Evolutionary conservation across 2,888 invertebrate genomes (phyloP), one percentile per base, ranked within the genome.

Genomic region (Ctenicera cuprea): DNA sequence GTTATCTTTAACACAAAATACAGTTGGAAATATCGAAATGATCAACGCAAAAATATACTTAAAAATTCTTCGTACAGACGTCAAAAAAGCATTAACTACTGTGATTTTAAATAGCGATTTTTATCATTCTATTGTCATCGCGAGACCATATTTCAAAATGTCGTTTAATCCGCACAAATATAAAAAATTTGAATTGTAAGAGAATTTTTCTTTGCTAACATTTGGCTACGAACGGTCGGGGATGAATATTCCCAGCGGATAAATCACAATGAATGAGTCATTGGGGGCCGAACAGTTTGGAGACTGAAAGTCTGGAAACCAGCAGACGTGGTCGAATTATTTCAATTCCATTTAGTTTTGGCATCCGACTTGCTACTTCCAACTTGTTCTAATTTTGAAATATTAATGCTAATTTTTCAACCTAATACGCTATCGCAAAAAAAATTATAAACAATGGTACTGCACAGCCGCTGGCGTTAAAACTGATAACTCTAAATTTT

Each of bases 171-270:
- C 12, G 14, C n/a, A 1, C 5, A 57, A 16, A 57, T 5, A 30
- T 5, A 54, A 57, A 57, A 16, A 33, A 54, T 3, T 12, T 33
- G 33, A 57, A 4, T 50, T 11, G 18, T 5, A 50, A 20, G 5
- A 22, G 3, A 22, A 50, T 50, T 50, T 50, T 11, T 22, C 50
- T 3, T 57, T 37, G 33, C 3, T 14, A 33, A 16, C 33, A 57
- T 57, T 57, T 57, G 57, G 37, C 30, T 37, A 33, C 30, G 33
- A 57, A 57, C 7, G n/a, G 57, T 7, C 37, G 59, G 59, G 54
- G 54, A 54, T 41, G 59, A 59, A 59, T 59, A 59, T 59, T 59
- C 38, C 59, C 59, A n/a, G 12, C n/a, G 38, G 37, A 59, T 59
- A 59, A 59, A 59, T 59, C 38, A 38, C n/a, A 20, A 59, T n/a